These are phyloP conservation scores for Rhynchonycteris naso DNA, from an alignment of 2,797 vertebrate species.

Conservation along the genomic window DNA sequence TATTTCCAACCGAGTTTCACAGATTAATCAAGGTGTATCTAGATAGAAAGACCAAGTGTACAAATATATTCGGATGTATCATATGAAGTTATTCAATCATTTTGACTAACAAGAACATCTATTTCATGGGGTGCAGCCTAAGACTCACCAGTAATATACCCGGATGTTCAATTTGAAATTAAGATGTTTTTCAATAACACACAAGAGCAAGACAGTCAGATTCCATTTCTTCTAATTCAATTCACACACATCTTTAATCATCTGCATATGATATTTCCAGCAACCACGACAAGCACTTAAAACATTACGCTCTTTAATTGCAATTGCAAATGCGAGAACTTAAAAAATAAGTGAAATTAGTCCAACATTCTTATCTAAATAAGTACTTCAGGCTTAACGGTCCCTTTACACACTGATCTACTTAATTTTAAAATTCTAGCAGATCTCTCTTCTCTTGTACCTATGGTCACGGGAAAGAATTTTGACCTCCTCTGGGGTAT, in stretches of 20 bases:
- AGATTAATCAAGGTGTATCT: neutral
- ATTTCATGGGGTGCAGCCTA: slow-evolving; percentile 10
- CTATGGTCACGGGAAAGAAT: neutral
- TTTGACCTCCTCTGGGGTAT: neutral
- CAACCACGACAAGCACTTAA: slow-evolving; percentile 6
- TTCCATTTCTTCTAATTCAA: slow-evolving; percentile 24
- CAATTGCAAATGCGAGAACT: neutral
- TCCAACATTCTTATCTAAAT: neutral
- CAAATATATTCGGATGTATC: neutral
- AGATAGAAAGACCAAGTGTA: neutral
- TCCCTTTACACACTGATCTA: neutral
- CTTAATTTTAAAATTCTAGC: neutral
- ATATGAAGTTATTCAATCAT: neutral
- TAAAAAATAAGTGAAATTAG: slow-evolving; percentile 18
- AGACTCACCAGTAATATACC: neutral
- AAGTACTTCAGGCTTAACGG: neutral
- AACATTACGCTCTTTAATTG: slow-evolving; percentile 7
- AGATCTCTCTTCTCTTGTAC: slow-evolving; percentile 5
- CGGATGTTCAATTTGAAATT: neutral
- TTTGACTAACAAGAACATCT: slow-evolving; percentile 1
- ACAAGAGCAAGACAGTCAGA: neutral
- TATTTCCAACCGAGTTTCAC: neutral
- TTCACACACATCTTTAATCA: slow-evolving; percentile 25
- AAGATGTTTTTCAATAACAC: slow-evolving; percentile 21
- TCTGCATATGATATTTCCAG: neutral